Evolutionary conservation across 2,113 vertebrate species (phyloP).

Genomic region (Zapus hudsonius): DNA sequence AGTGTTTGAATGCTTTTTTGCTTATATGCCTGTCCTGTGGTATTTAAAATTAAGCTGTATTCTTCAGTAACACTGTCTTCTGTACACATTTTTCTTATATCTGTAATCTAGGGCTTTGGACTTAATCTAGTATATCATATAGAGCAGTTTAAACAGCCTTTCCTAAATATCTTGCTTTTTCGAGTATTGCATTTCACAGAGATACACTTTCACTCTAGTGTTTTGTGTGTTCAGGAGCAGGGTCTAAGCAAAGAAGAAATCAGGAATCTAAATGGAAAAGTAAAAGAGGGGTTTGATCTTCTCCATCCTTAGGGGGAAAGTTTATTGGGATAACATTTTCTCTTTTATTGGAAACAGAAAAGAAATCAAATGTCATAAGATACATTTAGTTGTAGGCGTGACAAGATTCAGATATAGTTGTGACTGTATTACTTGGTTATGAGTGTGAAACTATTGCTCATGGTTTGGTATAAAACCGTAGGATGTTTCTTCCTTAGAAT

Average conservation of each 20-base stretch:
- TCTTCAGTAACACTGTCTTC: slow-evolving; percentile 19
- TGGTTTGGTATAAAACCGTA: slow-evolving; percentile 28
- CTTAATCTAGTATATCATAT: background rate
- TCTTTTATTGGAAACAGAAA: slow-evolving; percentile 45
- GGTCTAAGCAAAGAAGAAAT: slow-evolving; percentile 43
- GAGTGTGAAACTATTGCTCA: slow-evolving; percentile 36
- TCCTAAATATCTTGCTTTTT: background rate
- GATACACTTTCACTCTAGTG: slow-evolving; percentile 3
- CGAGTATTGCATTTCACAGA: slow-evolving; percentile 5
- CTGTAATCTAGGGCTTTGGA: slow-evolving; percentile 36
- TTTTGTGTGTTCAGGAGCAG: slow-evolving; percentile 1
- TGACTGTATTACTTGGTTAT: slow-evolving; percentile 28
- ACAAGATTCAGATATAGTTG: slow-evolving; percentile 29
- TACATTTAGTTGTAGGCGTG: slow-evolving; percentile 35
- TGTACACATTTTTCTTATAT: slow-evolving; percentile 35
- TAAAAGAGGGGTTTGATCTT: background rate
- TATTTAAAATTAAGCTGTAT: slow-evolving; percentile 44
- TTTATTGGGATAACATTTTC: slow-evolving; percentile 39
- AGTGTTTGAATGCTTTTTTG: slow-evolving; percentile 31
- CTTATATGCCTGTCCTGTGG: background rate
- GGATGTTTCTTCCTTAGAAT: slow-evolving; percentile 51
- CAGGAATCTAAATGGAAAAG: background rate
- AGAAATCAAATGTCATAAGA: slow-evolving; percentile 18
- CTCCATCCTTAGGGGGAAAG: background rate
- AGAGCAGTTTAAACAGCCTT: slow-evolving; percentile 31